These are phyloP conservation scores for Chitala chitala DNA, from an alignment of 2,113 vertebrate species.

Conservation along the genomic window DNA sequence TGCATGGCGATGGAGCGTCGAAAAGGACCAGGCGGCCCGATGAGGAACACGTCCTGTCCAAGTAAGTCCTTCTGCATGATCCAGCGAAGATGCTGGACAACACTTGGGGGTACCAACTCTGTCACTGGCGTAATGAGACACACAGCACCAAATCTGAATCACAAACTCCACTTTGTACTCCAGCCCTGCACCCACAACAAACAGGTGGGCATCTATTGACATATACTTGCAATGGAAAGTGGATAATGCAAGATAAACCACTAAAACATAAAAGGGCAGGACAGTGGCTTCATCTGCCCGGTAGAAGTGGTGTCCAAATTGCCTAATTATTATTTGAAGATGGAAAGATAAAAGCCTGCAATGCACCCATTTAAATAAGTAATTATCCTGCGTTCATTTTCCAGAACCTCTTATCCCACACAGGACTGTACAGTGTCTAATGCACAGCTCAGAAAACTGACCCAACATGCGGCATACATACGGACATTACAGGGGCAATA, in stretches of 20 bases:
- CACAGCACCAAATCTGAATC: neutral
- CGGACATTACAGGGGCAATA: too few relatives aligned
- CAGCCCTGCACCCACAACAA: neutral
- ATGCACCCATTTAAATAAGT: neutral
- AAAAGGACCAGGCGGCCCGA: constrained; percentile 90
- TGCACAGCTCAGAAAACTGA: too few relatives aligned
- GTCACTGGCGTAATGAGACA: constrained; percentile 63
- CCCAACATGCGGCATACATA: too few relatives aligned
- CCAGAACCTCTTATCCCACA: too few relatives aligned
- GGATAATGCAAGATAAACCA: neutral
- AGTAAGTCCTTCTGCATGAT: constrained; percentile 98
- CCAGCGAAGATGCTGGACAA: constrained; percentile 88
- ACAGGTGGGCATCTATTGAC: too few relatives aligned
- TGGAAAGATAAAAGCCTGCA: neutral
- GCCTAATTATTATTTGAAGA: neutral
- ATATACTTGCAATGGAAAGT: neutral
- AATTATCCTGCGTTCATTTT: too few relatives aligned
- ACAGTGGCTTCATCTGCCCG: neutral
- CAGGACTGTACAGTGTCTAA: too few relatives aligned
- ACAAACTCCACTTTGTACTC: neutral
- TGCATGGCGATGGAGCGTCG: constrained; percentile 95
- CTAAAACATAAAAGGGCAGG: neutral
- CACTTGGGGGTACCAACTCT: constrained; percentile 71
- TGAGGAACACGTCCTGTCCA: constrained; percentile 93
- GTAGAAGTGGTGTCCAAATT: neutral